phyloP scores from a whole-genome alignment of 1,140 invertebrate species.

The Megathymus violae region DNA sequence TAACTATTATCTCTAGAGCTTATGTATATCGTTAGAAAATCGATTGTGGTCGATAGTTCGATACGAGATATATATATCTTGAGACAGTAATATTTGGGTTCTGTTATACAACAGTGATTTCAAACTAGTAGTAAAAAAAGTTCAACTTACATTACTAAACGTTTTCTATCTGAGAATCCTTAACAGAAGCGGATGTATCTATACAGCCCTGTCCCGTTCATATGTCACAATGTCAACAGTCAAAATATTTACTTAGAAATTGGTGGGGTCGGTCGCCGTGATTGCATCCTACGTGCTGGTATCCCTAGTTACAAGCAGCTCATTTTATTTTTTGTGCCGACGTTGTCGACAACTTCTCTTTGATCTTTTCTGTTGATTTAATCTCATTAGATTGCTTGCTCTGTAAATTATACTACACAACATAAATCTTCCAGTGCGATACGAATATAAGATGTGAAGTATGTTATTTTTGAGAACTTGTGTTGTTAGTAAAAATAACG shows the following conservation, averaged over 20 bases:
- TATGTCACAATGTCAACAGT: background rate
- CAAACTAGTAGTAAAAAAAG: too few species aligned
- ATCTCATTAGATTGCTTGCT: slow-evolving; percentile 55
- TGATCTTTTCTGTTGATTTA: slow-evolving; percentile 71
- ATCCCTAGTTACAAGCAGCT: slow-evolving; percentile 35
- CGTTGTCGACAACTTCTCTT: slow-evolving; percentile 46
- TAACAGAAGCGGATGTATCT: background rate
- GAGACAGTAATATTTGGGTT: too few species aligned
- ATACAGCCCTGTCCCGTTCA: background rate
- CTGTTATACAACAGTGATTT: too few species aligned
- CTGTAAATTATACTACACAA: slow-evolving; percentile 52
- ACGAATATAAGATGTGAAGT: too few species aligned
- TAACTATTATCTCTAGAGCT: too few species aligned
- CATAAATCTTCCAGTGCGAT: too few species aligned
- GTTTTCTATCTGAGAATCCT: background rate
- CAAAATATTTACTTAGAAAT: slow-evolving; percentile 26
- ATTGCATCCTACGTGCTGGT: slow-evolving; percentile 48
- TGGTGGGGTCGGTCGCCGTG: slow-evolving; percentile 14
- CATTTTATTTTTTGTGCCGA: slow-evolving; percentile 23
- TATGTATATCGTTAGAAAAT: too few species aligned
- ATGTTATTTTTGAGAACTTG: too few species aligned
- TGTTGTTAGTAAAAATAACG: too few species aligned
- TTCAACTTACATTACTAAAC: too few species aligned
- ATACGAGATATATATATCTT: too few species aligned
- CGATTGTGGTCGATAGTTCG: too few species aligned